phyloP scores from a whole-genome alignment of 2,113 vertebrate genomes.

The Indicator indicator region DNA sequence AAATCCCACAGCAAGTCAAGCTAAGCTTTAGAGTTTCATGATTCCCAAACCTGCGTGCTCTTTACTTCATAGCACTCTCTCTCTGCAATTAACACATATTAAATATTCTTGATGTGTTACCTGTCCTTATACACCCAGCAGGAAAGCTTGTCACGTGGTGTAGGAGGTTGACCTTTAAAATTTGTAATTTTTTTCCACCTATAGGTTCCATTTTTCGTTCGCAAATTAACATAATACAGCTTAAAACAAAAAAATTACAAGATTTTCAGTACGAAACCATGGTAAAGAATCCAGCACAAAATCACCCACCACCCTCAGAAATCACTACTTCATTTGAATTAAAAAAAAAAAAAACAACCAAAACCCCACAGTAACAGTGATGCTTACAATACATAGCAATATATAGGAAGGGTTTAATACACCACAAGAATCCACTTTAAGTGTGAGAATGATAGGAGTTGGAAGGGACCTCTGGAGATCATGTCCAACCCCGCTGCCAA shows the following conservation, averaged over 20 bases:
- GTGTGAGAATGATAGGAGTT: neutral
- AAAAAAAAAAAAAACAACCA: neutral
- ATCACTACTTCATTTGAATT: neutral
- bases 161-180: slow-evolving; percentile 84
- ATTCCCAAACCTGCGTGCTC: neutral
- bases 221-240: slow-evolving; percentile 89
- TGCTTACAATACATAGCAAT: neutral
- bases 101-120: slow-evolving; percentile 66
- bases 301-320: neutral
- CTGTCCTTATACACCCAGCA: slow-evolving; percentile 92
- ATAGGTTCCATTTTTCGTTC: slow-evolving; percentile 82
- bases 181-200: slow-evolving; percentile 85
- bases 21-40: neutral
- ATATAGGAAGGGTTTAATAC: neutral
- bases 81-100: neutral
- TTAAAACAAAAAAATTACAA: slow-evolving; percentile 74
- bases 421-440: neutral
- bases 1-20: neutral
- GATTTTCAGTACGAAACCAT: slow-evolving; percentile 45
- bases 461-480: too few relatives aligned
- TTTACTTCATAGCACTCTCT: neutral
- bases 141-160: slow-evolving; percentile 93
- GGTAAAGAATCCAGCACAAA: neutral
- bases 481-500: too few relatives aligned
- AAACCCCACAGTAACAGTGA: neutral